Evolutionary conservation across 35 echinoderm and acorn worm genomes (phyloP).

Genomic region (Eucidaris tribuloides): DNA sequence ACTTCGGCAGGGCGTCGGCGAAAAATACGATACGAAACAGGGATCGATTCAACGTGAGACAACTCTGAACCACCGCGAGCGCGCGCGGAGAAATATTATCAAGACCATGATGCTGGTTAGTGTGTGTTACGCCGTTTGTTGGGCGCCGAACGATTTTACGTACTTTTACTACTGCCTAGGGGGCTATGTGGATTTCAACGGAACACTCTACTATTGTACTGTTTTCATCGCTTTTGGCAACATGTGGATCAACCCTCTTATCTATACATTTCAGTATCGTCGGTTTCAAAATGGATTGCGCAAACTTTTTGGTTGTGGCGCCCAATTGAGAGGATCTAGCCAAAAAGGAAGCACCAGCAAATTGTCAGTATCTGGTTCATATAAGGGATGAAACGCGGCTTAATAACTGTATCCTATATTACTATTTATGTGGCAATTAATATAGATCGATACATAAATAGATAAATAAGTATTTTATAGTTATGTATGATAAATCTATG

Average conservation of each 20-base stretch:
- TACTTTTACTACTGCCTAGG: slow-evolving; percentile 34
- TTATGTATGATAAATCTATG: no score
- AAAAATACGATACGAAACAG: neutral
- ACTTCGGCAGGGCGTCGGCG: neutral
- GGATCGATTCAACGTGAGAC: neutral
- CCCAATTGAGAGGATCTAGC: no score
- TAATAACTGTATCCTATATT: no score
- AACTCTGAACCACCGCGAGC: neutral
- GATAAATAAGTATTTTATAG: no score
- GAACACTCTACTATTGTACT: slow-evolving; percentile 31
- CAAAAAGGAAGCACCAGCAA: no score
- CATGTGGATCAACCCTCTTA: slow-evolving; percentile 81
- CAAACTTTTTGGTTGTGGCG: neutral
- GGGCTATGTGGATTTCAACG: neutral
- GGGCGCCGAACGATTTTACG: slow-evolving; percentile 22
- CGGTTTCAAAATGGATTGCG: slow-evolving; percentile 44
- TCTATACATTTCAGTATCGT: slow-evolving; percentile 70
- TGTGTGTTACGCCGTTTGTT: slow-evolving; percentile 55
- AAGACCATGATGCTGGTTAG: slow-evolving; percentile 62
- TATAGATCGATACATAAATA: no score
- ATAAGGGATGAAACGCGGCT: no score
- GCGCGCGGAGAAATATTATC: slow-evolving; percentile 47
- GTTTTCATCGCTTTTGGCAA: slow-evolving; percentile 58
- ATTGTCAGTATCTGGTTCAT: no score
- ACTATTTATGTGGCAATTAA: no score